These are phyloP conservation scores for Cephalopholis sonnerati DNA, from an alignment of 2,113 vertebrate genomes.

Conservation along the genomic window DNA sequence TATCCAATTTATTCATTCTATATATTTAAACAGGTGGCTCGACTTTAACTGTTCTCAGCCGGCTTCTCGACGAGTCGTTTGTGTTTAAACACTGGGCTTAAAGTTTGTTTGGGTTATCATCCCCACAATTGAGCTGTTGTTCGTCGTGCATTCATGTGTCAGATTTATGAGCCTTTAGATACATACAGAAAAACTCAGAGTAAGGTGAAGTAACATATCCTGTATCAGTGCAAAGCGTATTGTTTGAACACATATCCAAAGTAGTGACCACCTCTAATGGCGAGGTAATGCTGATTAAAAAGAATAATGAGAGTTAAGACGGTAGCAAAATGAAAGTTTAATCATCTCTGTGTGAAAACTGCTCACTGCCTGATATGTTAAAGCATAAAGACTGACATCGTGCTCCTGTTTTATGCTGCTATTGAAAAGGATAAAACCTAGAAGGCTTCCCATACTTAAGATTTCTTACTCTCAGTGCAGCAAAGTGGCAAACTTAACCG, in stretches of 20 bases:
- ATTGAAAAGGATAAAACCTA: neutral
- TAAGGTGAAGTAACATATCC: neutral
- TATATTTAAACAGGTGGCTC: constrained; percentile 76
- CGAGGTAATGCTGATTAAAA: neutral
- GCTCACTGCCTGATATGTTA: neutral
- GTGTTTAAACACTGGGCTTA: constrained; percentile 1
- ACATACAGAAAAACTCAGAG: neutral
- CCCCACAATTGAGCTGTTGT: neutral
- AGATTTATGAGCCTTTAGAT: neutral
- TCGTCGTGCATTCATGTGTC: neutral
- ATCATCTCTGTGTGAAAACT: neutral
- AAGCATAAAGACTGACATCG: constrained; percentile 2
- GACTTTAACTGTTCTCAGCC: constrained; percentile 59
- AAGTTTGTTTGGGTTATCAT: constrained; percentile 11
- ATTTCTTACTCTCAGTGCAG: neutral
- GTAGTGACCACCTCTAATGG: neutral
- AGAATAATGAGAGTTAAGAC: neutral
- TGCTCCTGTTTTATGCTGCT: neutral
- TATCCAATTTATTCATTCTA: constrained; percentile 66
- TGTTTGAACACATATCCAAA: neutral
- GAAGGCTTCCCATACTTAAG: neutral
- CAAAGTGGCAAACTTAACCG: constrained; percentile 40
- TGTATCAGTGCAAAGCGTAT: neutral
- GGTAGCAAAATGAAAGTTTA: neutral
- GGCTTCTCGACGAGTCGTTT: neutral